Base-by-base conservation (phyloP, 30 jellyfish, hydroid and myxozoan species). In the Pseudorhiza aurosa region DNA sequence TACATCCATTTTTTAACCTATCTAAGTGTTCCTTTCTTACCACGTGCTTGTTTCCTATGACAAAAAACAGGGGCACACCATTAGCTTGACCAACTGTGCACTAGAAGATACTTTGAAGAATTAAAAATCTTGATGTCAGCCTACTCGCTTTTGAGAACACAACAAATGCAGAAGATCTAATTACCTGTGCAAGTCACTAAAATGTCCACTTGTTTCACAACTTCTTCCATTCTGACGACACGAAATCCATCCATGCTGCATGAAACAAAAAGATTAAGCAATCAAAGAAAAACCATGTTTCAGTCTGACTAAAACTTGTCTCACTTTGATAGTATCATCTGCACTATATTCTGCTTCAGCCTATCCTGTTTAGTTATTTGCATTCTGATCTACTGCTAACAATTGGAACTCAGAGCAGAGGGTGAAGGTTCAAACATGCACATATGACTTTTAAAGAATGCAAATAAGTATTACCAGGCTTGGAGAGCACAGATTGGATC, bases 401-500 rank as follows among this genome's bases (percentile, higher is more conserved):
- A n/a, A n/a, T n/a, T n/a, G n/a, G n/a, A n/a, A n/a, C n/a, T n/a
- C n/a, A n/a, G n/a, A n/a, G n/a, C n/a, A n/a, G n/a, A n/a, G n/a
- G n/a, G n/a, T n/a, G n/a, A n/a, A n/a, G n/a, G n/a, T n/a, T n/a
- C n/a, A n/a, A n/a, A n/a, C n/a, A n/a, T n/a, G n/a, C n/a, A n/a
- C n/a, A n/a, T n/a, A n/a, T n/a, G n/a, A n/a, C n/a, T n/a, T n/a
- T n/a, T n/a, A n/a, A n/a, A n/a, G 50, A 5, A 5, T 15, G n/a
- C n/a, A 47, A 47, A 47, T 47, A 47, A 8, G n/a, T 31, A 88
- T 44, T 75, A 95, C 99, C 99, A 95, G 28, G 99, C 99, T 69
- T 95, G 99, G 24, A 95, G 69, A 32, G 99, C 99, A 95, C 99
- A 95, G 53, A 95, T 95, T 42, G 99, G 99, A 71, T 95, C 99